Base-by-base conservation (phyloP, 1,140 invertebrate genomes). In the Akabosia matsudoensis region DNA sequence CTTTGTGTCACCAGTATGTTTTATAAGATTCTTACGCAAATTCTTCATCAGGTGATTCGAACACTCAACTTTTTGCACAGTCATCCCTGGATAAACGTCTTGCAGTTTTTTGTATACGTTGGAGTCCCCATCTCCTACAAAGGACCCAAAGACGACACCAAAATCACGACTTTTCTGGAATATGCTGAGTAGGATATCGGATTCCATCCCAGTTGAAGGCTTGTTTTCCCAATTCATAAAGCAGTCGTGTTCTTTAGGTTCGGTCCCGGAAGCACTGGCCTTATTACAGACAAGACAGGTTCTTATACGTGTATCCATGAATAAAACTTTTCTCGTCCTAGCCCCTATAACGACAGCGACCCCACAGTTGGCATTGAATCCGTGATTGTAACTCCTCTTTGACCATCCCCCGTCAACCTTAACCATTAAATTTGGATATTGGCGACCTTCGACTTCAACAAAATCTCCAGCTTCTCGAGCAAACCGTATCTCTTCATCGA, bases 301-400 rank as follows among this genome's bases (percentile, higher is more conserved):
- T 74, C 70, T 77, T 16, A 51, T 51, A 45, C 72, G 24, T 18
- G 22, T 51, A 16, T 28, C 54, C 10, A 71, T 54, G 26, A 34
- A 77, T 16, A 77, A 33, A 7, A 74, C 72, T 33, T 77, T 77
- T 45, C 22, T 2, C 18, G 76, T 67, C 22, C 45, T 33, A 28
- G 34, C 72, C 16, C 76, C 76, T 28, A 77, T 74, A 1, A 77
- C 70, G 1, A 77, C 76, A 61, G 54, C 79, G 34, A 78, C 70
- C 7, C 79, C 79, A 26, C 34, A 30, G 31, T 34, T 54, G 33
- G 76, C 34, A 45, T 67, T 73, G 67, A 75, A 79, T 22, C 61
- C 33, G 71, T 78, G 79, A 16, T 76, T 74, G 70, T 79, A 79
- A 22, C 67, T 34, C 52, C 79, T 26, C 70, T 78, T 79, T 34